Evolutionary conservation across 2,797 vertebrate species (phyloP), one percentile per base, ranked within the genome.

Genomic region (Sylvia borin): DNA sequence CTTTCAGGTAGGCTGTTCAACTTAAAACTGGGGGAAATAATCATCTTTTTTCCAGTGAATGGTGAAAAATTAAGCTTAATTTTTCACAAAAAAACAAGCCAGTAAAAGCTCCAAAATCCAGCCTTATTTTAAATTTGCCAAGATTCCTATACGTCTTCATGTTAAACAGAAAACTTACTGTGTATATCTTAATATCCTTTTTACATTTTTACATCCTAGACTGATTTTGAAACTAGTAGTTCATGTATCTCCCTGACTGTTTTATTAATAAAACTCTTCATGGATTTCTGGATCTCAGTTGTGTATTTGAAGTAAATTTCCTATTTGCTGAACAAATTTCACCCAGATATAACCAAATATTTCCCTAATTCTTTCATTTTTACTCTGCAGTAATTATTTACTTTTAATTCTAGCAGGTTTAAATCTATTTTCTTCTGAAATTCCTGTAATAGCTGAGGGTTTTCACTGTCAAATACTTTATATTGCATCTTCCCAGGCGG

Each of bases 371-470:
- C 13, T 85, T 82, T 21, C 3, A 19, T 62, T 73, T 93, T 89
- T 70, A 25, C 13, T 54, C 16, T 17, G 17, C 1, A 1, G 25
- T 50, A 32, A 25, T 61, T 62, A 5, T 91, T 79, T 34, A 42
- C 2, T 66, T 85, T 72, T 81, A 47, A 68, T 57, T 81, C 73
- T 61, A 68, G 2, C 3, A 10, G 24, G 5, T 45, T 81, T 74
- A 83, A 71, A 45, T 40, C 4, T 48, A 7, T 53, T 76, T 85
- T 22, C 13, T 60, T 51, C 25, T 57, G 32, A 77, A 67, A 53
- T 65, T 53, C 36, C 43, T 77, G 0, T 18, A 66, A 43, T 8
- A 21, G 6, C 1, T 80, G 31, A 4, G 3, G 0, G 7, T 42
- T 76, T 85, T 77, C 5, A 19, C 48, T 77, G 7, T 43, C 43